Conservation (phyloP, 2,113 vertebrate species). For the Rhinoptilus africanus region DNA sequence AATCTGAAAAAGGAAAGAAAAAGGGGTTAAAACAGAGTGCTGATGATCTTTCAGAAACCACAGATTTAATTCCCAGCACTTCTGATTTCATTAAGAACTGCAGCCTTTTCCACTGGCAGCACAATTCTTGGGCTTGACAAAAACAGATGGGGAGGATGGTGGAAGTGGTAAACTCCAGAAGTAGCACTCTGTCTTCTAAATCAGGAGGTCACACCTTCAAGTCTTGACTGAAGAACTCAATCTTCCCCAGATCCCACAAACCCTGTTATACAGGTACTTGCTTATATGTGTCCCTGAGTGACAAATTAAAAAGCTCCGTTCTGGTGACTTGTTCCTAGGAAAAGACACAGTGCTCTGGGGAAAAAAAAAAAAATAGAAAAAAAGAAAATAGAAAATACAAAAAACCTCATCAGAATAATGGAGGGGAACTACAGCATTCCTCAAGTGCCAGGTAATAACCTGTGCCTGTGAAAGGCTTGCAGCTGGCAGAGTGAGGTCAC, state of each 20-base stretch:
- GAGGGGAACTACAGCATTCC: slow-evolving; percentile 12
- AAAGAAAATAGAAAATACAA: not conserved
- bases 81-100: slow-evolving; percentile 60
- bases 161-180: slow-evolving; percentile 63
- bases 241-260: slow-evolving; percentile 51
- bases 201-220: slow-evolving; percentile 62
- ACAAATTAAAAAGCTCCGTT: slow-evolving; percentile 53
- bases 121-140: slow-evolving; percentile 61
- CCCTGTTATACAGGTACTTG: slow-evolving; percentile 59
- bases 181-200: slow-evolving; percentile 62
- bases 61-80: slow-evolving; percentile 58
- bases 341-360: not conserved
- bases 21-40: not conserved
- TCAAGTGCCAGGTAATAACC: slow-evolving; percentile 33
- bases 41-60: slow-evolving; percentile 58
- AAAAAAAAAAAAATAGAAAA: not conserved
- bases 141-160: slow-evolving; percentile 59
- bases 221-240: slow-evolving; percentile 64
- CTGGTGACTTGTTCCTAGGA: slow-evolving; percentile 29
- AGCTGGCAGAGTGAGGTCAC: not conserved
- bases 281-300: slow-evolving; percentile 46
- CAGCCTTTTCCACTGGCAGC: slow-evolving; percentile 42
- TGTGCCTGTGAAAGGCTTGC: not conserved
- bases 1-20: not conserved
- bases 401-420: slow-evolving; percentile 54